phyloP scores from a whole-genome alignment of 2,888 invertebrate species.

The Agrotis ipsilon region DNA sequence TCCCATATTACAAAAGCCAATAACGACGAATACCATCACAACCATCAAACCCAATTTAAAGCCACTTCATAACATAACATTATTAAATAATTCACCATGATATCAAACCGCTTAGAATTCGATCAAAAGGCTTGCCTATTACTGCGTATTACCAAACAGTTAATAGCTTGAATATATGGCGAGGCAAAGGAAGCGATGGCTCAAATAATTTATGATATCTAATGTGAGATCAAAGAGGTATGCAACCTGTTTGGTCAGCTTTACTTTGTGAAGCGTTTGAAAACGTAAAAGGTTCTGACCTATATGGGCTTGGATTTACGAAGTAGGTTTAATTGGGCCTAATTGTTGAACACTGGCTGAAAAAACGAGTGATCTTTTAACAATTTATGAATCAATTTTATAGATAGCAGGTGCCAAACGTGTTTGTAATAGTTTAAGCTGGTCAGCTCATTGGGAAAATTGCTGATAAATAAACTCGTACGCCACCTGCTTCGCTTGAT shows the following conservation, averaged over 20 bases:
- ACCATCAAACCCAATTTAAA: constrained; percentile 45
- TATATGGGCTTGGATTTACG: constrained; percentile 12
- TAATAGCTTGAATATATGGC: constrained; percentile 54
- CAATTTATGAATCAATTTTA: too few relatives aligned
- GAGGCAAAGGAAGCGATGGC: constrained; percentile 41
- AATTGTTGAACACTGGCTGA: not conserved
- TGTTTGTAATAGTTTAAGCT: too few relatives aligned
- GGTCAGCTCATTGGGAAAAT: too few relatives aligned
- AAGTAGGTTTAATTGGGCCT: constrained; percentile 20
- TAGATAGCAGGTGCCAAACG: too few relatives aligned
- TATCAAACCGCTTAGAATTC: constrained; percentile 62
- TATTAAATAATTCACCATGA: constrained; percentile 64
- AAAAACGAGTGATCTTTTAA: too few relatives aligned
- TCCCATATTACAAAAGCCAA: constrained; percentile 30
- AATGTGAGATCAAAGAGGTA: constrained; percentile 41
- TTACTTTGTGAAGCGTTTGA: constrained; percentile 23
- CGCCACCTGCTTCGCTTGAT: too few relatives aligned
- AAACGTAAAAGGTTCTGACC: constrained; percentile 10
- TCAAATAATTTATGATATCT: constrained; percentile 59
- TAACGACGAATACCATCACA: constrained; percentile 40
- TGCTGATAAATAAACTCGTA: too few relatives aligned
- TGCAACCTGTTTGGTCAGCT: constrained; percentile 22
- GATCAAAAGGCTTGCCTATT: constrained; percentile 51
- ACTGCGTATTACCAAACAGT: constrained; percentile 46
- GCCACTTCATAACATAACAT: constrained; percentile 31